Base-by-base conservation (phyloP, 2,113 vertebrate genomes). In the Nesoenas mayeri region DNA sequence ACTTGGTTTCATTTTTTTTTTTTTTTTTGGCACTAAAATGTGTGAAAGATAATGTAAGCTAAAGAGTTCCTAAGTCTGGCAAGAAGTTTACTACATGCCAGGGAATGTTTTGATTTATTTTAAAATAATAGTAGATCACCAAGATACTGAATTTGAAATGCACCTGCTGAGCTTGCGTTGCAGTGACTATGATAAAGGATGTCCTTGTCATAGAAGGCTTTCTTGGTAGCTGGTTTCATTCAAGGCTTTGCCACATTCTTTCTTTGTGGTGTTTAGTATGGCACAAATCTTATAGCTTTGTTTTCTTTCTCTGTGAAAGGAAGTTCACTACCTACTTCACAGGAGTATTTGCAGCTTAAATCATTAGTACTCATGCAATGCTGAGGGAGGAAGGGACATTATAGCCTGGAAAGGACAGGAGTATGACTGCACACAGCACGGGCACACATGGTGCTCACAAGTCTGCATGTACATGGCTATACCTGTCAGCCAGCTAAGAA, bases 31-130 rank as follows among this genome's bases (percentile, higher is more conserved):
- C 79, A 82, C 51, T 79, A 47, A 78, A 85, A 95, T 57, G 67
- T 88, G 66, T 77, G 80, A 79, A 89, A 94, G 86, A 85, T 85
- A 93, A 64, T 71, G 87, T 84, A 73, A 88, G 77, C 71, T 91
- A 75, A 87, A 96, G 79, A 92, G 82, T 69, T 91, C 73, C 17
- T 3, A 79, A 90, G 58, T 81, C 93, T 97, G 91, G 91, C 91
- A 91, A 93, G 72, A 61, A 44, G 17, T 77, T 92, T 87, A 61
- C 85, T 91, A 81, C 80, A 66, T 91, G 86, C 66, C 79, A 93
- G 54, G 57, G 21, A 79, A 73, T 70, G 80, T 91, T 96, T 91
- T 83, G 71, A 32, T 57, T 79, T 86, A 47, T 93, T 91, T 84
- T 89, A 62, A 75, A 88, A 96, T 61, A 51, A 75, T 86, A 95